A percentile compares a stretch with the other conserved stretches of the same genome.
These are phyloP conservation scores for Natrix natrix DNA, from an alignment of 2,797 vertebrate genomes.

Conservation along the genomic window DNA sequence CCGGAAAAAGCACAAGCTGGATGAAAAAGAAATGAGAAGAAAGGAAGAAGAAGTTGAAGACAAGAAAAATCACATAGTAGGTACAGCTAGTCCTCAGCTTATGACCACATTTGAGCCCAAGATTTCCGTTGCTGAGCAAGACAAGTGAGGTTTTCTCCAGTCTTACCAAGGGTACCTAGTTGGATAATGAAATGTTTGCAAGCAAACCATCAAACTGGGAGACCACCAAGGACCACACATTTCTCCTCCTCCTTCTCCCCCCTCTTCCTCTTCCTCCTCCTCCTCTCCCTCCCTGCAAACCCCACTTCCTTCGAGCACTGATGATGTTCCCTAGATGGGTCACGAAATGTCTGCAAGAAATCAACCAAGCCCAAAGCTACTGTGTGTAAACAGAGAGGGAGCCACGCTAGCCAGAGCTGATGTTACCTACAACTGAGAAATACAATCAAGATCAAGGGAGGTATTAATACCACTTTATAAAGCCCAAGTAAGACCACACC, in stretches of 20 bases:
- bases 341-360: no score
- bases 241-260: neutral
- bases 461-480: no score
- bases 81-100: accelerated
- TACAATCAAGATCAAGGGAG: no score
- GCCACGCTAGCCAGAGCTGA: no score
- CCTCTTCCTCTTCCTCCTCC: neutral
- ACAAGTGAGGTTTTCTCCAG: neutral
- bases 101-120: no score
- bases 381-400: no score
- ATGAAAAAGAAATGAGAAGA: neutral
- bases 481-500: no score
- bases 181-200: neutral
- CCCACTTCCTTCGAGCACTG: neutral
- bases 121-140: neutral
- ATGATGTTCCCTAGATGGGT: neutral
- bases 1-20: slow-evolving; percentile 89
- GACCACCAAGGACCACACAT: neutral
- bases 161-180: neutral
- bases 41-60: neutral
- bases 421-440: no score
- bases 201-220: neutral
- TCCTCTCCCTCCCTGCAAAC: neutral
- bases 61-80: accelerated
- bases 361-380: no score